phyloP scores from a whole-genome alignment of 2,113 vertebrate species.

The Tyto alba region DNA sequence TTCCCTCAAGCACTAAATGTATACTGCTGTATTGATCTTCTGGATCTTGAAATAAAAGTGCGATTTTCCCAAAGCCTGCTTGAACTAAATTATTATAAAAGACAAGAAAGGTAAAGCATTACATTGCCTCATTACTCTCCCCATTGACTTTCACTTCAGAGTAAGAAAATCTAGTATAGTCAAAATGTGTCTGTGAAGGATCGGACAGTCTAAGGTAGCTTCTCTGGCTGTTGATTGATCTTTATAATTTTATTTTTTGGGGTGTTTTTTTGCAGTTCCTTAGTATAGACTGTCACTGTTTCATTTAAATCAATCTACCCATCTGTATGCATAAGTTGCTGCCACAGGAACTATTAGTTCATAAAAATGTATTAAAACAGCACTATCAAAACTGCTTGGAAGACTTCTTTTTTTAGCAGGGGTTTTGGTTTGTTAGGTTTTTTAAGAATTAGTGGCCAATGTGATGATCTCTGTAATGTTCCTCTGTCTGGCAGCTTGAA shows the following conservation, averaged over 20 bases:
- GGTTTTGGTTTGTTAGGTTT: not conserved
- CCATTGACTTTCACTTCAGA: not conserved
- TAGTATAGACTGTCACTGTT: not conserved
- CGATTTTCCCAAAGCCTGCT: conserved; percentile 43
- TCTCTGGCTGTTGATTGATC: not conserved
- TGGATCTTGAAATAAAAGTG: conserved; percentile 47
- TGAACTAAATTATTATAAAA: conserved; percentile 45
- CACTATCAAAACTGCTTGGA: not conserved
- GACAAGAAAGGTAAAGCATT: not conserved
- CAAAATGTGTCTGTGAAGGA: not conserved
- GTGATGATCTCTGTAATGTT: not conserved
- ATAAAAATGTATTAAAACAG: not conserved
- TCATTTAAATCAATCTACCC: not conserved
- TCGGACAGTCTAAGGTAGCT: not conserved
- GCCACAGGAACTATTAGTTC: not conserved
- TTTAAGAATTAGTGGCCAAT: not conserved
- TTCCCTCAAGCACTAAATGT: conserved; percentile 46
- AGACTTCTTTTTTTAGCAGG: not conserved
- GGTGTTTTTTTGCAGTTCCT: not conserved
- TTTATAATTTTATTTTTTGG: not conserved
- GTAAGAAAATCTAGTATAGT: not conserved
- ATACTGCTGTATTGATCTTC: conserved; percentile 56
- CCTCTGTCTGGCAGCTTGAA: not conserved
- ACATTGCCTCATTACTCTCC: conserved; percentile 20
- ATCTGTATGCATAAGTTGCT: not conserved